phyloP scores from a whole-genome alignment of 2,113 vertebrate genomes.

The Dasyurus viverrinus region DNA sequence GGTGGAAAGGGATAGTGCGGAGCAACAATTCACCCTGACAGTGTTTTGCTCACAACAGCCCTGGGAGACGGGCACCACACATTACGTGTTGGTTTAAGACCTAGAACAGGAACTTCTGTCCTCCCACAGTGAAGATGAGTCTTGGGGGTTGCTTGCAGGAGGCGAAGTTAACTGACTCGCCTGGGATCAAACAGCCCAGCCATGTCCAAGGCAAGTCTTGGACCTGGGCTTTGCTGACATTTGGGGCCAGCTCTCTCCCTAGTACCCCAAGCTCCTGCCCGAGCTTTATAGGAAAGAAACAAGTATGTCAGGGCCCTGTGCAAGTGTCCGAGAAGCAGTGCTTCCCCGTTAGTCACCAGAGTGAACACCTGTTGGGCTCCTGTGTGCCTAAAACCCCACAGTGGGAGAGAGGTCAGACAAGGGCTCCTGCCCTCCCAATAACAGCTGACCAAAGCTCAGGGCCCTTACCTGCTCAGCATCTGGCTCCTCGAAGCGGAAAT shows the following conservation, averaged over 20 bases:
- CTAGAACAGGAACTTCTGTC: background rate
- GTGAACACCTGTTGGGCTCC: no score
- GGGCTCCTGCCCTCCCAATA: no score
- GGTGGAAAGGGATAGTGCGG: background rate
- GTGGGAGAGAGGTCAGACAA: background rate
- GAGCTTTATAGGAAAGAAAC: background rate
- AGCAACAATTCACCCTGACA: background rate
- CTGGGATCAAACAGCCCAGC: background rate
- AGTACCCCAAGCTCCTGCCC: background rate
- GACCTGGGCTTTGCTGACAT: background rate
- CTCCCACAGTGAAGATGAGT: background rate
- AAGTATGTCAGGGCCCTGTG: no score
- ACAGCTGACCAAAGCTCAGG: no score
- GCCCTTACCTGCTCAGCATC: slow-evolving; percentile 81
- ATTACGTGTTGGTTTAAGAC: background rate
- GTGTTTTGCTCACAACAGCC: background rate
- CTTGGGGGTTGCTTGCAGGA: background rate
- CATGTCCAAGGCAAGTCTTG: no score
- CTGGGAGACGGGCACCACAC: background rate
- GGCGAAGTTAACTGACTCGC: background rate
- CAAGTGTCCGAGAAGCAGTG: no score
- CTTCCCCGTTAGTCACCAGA: background rate
- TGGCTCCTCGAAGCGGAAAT: slow-evolving; percentile 95
- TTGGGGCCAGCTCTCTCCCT: background rate
- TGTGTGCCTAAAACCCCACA: background rate